These are phyloP conservation scores for Ametastegia equiseti DNA, from an alignment of 2,888 invertebrate genomes.

Conservation along the genomic window DNA sequence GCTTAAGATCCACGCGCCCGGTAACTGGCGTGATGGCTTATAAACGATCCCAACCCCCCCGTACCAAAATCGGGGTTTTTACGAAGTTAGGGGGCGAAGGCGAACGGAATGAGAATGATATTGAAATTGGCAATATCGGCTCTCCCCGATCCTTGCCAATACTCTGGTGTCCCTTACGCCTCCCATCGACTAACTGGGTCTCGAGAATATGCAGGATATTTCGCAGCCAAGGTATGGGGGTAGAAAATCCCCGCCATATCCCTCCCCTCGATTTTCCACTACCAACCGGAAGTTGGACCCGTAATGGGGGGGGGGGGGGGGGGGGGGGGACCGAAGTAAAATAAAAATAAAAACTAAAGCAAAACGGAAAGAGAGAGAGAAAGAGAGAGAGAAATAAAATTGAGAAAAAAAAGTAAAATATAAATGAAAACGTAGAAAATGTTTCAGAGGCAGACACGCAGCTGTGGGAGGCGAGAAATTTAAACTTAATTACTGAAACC, in stretches of 20 bases:
- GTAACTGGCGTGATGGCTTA: slow-evolving; percentile 31
- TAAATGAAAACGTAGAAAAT: background rate
- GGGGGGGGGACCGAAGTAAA: background rate
- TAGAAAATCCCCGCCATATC: background rate
- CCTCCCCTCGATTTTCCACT: slow-evolving; percentile 20
- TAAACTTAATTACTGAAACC: slow-evolving; percentile 36
- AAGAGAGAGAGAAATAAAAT: background rate
- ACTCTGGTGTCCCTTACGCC: slow-evolving; percentile 13
- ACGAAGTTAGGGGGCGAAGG: slow-evolving; percentile 23
- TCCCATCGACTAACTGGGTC: background rate
- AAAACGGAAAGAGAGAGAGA: background rate
- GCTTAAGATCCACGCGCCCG: background rate
- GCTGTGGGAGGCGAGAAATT: slow-evolving; percentile 32
- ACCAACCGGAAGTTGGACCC: slow-evolving; percentile 14
- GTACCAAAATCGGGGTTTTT: slow-evolving; percentile 15
- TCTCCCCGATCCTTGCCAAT: slow-evolving; percentile 28
- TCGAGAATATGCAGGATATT: slow-evolving; percentile 30
- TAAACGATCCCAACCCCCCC: background rate
- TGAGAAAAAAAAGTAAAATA: background rate
- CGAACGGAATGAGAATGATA: slow-evolving; percentile 67
- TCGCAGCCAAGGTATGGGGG: too few species aligned
- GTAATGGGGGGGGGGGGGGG: background rate
- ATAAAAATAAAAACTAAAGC: background rate
- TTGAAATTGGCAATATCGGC: slow-evolving; percentile 71
- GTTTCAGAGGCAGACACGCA: background rate